A percentile compares a stretch with the other conserved stretches of the same genome.
Conservation (phyloP, 2,797 vertebrate genomes). For the Trichosurus vulpecula region DNA sequence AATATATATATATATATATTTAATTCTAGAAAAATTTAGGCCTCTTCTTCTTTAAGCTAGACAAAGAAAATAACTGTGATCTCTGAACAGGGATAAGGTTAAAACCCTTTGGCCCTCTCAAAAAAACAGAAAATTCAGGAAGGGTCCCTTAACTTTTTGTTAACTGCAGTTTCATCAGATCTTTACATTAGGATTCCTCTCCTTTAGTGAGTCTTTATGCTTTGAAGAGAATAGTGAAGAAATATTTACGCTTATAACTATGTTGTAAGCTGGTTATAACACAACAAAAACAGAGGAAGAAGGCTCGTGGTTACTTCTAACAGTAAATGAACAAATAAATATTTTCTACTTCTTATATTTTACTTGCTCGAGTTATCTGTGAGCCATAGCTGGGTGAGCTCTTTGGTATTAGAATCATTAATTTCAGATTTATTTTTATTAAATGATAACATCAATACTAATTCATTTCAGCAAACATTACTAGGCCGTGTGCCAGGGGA, state of each 20-base stretch:
- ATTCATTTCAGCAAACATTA: neutral
- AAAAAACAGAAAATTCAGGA: conserved; percentile 38
- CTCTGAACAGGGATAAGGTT: neutral
- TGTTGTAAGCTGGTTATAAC: neutral
- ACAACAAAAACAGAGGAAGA: neutral
- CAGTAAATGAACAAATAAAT: neutral
- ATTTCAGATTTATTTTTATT: conserved; percentile 20
- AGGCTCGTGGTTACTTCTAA: neutral
- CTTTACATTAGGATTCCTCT: neutral
- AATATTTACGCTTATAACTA: neutral
- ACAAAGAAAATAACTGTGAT: conserved; percentile 15
- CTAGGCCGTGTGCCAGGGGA: neutral
- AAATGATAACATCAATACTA: neutral
- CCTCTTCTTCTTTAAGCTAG: neutral
- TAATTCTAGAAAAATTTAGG: neutral
- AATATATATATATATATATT: conserved; percentile 48
- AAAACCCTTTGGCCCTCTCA: neutral
- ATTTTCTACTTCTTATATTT: neutral
- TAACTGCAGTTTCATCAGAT: neutral
- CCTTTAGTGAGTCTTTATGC: neutral
- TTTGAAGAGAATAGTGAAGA: neutral
- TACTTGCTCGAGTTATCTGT: neutral
- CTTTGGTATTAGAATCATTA: conserved; percentile 10
- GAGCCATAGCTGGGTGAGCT: neutral
- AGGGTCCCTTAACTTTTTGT: neutral